Evolutionary conservation across 2,888 invertebrate genomes (phyloP), one percentile per base, ranked within the genome.

Genomic region (Eurytoma californica): DNA sequence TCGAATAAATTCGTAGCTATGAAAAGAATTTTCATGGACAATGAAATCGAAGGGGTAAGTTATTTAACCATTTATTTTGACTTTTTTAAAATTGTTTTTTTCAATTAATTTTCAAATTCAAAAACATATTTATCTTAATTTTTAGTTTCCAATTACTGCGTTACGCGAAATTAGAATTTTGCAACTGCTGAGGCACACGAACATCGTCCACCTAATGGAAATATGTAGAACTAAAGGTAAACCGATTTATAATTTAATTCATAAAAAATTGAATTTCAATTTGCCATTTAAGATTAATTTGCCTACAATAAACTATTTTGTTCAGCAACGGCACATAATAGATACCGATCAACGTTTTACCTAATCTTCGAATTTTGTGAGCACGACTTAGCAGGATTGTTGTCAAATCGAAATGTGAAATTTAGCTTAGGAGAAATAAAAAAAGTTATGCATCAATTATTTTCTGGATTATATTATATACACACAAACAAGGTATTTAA

Each of bases 21-120:
- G 95, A 99, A 99, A 88, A 99, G 98, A 91, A 98, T 99, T 13
- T 91, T 99, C 3, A 99, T 99, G 98, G 99, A 99, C 87, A 99
- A 99, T 91, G 99, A 99, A 91, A 99, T 98, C 90, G 99, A 99
- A 93, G 99, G 99, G 68, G 95, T 96, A 92, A 91, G 93, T 92
- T 39, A 12, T 24, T 60, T 24, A 24, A 13, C 2, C 24, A 2
- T 24, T 20, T 60, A 7, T 9, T 1, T 14, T 53, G 3, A 7
- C 2, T 53, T 14, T 12, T 14, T 13, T n/a, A 53, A 53, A 14
- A 7, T 53, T n/a, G n/a, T 0, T 53, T n/a, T 53, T 53, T 53
- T 53, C 3, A 4, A 53, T 53, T 53, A 3, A 53, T 16, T 53
- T 16, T 16, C 14, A 53, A 53, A 53, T 12, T 51, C 16, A 13